These are phyloP conservation scores for Dynastes hyllus DNA, from an alignment of 2,888 invertebrate species.

Conservation along the genomic window DNA sequence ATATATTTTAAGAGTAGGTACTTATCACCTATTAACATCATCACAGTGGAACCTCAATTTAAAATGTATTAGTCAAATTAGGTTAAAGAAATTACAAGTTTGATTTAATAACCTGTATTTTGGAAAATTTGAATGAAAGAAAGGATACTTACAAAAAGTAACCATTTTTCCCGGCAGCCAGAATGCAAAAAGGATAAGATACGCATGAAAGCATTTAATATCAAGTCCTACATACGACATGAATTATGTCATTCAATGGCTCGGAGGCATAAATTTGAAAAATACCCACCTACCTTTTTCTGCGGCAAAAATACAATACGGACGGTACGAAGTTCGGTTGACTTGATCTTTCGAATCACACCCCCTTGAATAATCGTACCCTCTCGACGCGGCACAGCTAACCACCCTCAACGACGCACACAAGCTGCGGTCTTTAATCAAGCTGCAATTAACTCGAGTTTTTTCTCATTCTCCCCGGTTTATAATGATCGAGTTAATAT, in stretches of 20 bases:
- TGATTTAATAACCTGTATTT: no score
- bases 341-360: slow-evolving; percentile 45
- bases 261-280: neutral
- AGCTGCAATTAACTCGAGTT: slow-evolving; percentile 69
- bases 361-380: slow-evolving; percentile 60
- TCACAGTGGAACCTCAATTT: no score
- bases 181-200: neutral
- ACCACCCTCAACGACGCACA: slow-evolving; percentile 58
- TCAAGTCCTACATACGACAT: neutral
- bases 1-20: no score
- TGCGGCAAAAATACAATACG: slow-evolving; percentile 16
- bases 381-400: slow-evolving; percentile 55
- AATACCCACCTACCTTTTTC: neutral
- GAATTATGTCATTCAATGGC: neutral
- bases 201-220: neutral
- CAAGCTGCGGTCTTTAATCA: slow-evolving; percentile 70
- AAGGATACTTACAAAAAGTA: neutral
- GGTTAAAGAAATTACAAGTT: no score
- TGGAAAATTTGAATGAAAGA: no score
- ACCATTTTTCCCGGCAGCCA: neutral
- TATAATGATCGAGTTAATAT: slow-evolving; percentile 67
- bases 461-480: slow-evolving; percentile 58
- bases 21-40: no score
- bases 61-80: no score
- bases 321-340: slow-evolving; percentile 23